A percentile compares a stretch with the other conserved stretches of the same genome.
phyloP scores from a whole-genome alignment of 2,888 invertebrate species.

The Folsomia candida region DNA sequence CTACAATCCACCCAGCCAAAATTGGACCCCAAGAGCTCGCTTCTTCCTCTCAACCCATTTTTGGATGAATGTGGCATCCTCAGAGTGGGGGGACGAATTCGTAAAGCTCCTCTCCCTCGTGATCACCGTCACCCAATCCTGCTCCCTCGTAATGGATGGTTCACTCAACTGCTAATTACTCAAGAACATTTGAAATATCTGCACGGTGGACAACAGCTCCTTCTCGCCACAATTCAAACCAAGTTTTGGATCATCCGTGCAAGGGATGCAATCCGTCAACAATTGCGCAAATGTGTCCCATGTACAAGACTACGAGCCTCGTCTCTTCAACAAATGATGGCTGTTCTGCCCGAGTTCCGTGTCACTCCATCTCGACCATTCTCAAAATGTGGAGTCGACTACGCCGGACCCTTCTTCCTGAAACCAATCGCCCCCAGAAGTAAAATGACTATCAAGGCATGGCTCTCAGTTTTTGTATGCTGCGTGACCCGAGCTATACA shows the following conservation, averaged over 20 bases:
- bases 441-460: not conserved
- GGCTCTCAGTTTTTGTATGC: conserved; percentile 18
- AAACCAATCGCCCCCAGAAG: not conserved
- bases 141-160: conserved; percentile 26
- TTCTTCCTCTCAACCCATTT: conserved; percentile 34
- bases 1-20: too few relatives aligned
- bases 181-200: conserved; percentile 27
- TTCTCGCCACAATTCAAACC: conserved; percentile 11
- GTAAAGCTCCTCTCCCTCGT: conserved; percentile 14
- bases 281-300: conserved; percentile 28
- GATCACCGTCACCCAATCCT: conserved; percentile 38
- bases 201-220: conserved; percentile 30
- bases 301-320: conserved; percentile 28
- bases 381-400: conserved; percentile 37
- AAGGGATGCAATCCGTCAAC: conserved; percentile 8
- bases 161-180: conserved; percentile 26
- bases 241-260: conserved; percentile 32
- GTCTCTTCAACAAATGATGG: conserved; percentile 49
- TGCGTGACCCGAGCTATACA: too few relatives aligned
- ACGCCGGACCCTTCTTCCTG: conserved; percentile 20
- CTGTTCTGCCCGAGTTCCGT: conserved; percentile 49
- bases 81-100: conserved; percentile 39
- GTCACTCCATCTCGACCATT: conserved; percentile 48
- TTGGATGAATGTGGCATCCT: conserved; percentile 30
- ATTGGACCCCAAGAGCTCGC: too few relatives aligned